Evolutionary conservation across 2,113 vertebrate genomes (phyloP).

Genomic region (Nycticorax nycticorax): DNA sequence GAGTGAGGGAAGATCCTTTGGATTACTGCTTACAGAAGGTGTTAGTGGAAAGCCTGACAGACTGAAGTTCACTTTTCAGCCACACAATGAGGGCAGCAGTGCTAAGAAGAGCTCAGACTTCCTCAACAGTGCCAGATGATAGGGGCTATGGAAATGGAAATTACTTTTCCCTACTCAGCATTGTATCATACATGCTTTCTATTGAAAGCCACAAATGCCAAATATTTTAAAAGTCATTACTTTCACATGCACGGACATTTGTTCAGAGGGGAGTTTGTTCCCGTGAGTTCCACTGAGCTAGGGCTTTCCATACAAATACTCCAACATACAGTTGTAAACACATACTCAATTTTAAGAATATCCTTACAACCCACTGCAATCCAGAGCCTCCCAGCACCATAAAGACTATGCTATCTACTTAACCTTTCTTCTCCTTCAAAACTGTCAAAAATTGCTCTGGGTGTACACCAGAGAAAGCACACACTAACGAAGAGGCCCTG

Average conservation of each 20-base stretch:
- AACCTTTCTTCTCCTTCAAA: not conserved
- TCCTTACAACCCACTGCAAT: not conserved
- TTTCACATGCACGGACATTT: not conserved
- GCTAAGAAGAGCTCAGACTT: not conserved
- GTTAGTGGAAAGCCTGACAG: not conserved
- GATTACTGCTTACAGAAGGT: not conserved
- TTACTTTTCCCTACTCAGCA: not conserved
- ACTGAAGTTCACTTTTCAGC: not conserved
- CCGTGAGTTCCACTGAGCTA: not conserved
- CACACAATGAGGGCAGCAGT: accelerated
- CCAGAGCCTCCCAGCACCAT: not conserved
- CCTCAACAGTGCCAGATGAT: not conserved
- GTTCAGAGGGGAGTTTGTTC: not conserved
- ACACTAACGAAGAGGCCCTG: not conserved
- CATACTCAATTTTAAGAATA: not conserved
- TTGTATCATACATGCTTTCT: not conserved
- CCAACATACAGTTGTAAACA: not conserved
- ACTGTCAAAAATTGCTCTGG: not conserved
- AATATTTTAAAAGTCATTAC: not conserved
- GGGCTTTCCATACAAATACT: not conserved
- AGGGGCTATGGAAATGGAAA: not conserved
- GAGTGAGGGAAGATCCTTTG: not conserved
- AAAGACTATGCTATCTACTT: not conserved
- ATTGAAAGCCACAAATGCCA: not conserved
- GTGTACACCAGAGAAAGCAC: not conserved